Evolutionary conservation across 2,888 invertebrate species (phyloP).

Genomic region (Cryptocheilus praepositus): DNA sequence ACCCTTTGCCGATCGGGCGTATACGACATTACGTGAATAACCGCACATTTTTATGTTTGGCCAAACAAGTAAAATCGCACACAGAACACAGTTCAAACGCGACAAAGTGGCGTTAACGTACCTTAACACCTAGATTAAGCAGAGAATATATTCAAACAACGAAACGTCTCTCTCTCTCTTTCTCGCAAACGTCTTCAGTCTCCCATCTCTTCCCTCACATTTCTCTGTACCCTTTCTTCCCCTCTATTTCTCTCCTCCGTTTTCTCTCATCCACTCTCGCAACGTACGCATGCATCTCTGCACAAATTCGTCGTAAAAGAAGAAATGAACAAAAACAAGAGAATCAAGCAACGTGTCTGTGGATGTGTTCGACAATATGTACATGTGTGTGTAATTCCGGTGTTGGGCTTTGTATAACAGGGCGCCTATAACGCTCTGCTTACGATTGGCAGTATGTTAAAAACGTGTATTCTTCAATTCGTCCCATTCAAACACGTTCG

Average conservation of each 20-base stretch:
- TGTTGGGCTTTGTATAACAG: constrained; percentile 20
- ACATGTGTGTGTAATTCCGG: constrained; percentile 36
- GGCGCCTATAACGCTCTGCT: constrained; percentile 51
- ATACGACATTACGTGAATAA: no score
- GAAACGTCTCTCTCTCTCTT: constrained; percentile 5
- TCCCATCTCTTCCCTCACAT: background rate
- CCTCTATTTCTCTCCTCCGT: constrained; percentile 21
- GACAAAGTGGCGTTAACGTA: no score
- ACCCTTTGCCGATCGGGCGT: no score
- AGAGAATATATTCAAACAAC: no score
- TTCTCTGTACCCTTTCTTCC: background rate
- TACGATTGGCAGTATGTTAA: constrained; percentile 72
- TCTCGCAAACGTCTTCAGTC: background rate
- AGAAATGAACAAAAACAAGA: background rate
- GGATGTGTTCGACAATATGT: constrained; percentile 26
- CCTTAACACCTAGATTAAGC: no score
- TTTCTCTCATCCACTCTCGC: constrained; percentile 7
- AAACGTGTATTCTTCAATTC: constrained; percentile 39
- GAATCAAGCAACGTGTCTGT: no score
- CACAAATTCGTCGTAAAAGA: background rate
- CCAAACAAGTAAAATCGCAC: no score
- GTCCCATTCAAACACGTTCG: background rate
- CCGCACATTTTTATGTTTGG: no score
- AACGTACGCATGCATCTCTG: constrained; percentile 20
- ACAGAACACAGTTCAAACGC: no score